These are phyloP conservation scores for Sarcophaga variegata DNA, from an alignment of 2,888 invertebrate genomes.

Conservation along the genomic window DNA sequence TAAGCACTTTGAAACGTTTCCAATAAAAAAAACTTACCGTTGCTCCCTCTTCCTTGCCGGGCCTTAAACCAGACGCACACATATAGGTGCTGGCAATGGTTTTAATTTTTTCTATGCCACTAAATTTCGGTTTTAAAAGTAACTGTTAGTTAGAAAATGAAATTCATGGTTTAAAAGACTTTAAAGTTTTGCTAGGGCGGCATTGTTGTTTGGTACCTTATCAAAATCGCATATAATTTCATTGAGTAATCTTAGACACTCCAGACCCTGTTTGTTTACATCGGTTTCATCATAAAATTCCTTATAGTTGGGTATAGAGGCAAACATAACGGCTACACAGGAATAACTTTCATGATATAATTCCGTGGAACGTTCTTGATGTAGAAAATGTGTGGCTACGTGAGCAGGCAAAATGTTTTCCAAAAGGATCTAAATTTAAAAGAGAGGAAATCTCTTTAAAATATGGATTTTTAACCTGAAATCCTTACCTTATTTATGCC, in stretches of 20 bases:
- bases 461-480: not conserved
- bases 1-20: not conserved
- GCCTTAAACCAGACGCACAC: constrained; percentile 96
- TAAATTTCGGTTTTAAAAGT: constrained; percentile 95
- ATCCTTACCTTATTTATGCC: constrained; percentile 92
- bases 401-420: constrained; percentile 98
- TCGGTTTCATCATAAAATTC: constrained; percentile 99
- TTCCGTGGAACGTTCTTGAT: constrained; percentile 86
- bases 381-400: constrained; percentile 96
- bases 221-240: constrained; percentile 99
- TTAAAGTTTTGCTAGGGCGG: not conserved
- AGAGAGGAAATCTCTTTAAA: not conserved
- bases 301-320: constrained; percentile 98
- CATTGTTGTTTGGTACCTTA: constrained; percentile 84
- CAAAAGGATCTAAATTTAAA: constrained; percentile 86
- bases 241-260: constrained; percentile 95
- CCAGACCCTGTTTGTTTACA: constrained; percentile 96
- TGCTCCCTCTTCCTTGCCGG: constrained; percentile 91
- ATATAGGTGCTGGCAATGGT: constrained; percentile 99
- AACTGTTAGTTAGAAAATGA: constrained; percentile 82
- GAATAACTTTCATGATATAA: constrained; percentile 97
- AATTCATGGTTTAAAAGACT: not conserved
- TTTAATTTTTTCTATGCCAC: constrained; percentile 98
- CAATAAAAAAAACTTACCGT: constrained; percentile 82
- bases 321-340: constrained; percentile 98